Evolutionary conservation across 2,888 invertebrate genomes (phyloP), one percentile per base, ranked within the genome.

Genomic region (Dolichopus griseipennis): DNA sequence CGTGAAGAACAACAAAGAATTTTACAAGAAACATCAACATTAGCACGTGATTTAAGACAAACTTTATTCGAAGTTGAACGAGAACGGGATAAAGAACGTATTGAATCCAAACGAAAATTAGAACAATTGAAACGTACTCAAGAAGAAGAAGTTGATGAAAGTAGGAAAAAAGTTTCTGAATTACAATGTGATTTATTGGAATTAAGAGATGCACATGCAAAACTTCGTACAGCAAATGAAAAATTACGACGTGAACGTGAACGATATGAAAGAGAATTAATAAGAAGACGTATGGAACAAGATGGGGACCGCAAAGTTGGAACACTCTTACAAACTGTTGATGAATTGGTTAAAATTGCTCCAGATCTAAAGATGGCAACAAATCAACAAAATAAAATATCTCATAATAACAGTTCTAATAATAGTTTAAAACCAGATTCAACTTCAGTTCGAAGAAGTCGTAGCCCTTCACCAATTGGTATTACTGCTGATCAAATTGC

Each of bases 1-100:
- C 85, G 95, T 27, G 93, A 94, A 78, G 95, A 95, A 75, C 93
- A 94, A 75, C 94, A 94, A 74, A 84, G 94, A n/a, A 81, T 95
- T 61, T 82, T 95, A 41, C 93, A 93, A 78, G 95, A 95, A 83
- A 93, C 94, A 0, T 92, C 93, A 61, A 94, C 93, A 0, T 84
- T 95, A 70, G 94, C 95, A 0, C 84, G 93, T 70, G 95, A 95
- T 79, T 82, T 95, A 65, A 84, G 93, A 18, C 94, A 93, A 80
- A 94, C 94, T 0, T 84, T 94, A 43, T 92, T 92, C 75, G 93
- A 93, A 85, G 90, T 94, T 73, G 95, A 95, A 82, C 85, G 93
- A 70, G 94, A 94, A 83, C 85, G 93, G 72, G 94, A 95, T 76
- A 92, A 93, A 76, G 95, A 95, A 77, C 86, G 92, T 67, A 82